Evolutionary conservation across 1,140 invertebrate genomes (phyloP).

Genomic region (Cryptotermes secundus): DNA sequence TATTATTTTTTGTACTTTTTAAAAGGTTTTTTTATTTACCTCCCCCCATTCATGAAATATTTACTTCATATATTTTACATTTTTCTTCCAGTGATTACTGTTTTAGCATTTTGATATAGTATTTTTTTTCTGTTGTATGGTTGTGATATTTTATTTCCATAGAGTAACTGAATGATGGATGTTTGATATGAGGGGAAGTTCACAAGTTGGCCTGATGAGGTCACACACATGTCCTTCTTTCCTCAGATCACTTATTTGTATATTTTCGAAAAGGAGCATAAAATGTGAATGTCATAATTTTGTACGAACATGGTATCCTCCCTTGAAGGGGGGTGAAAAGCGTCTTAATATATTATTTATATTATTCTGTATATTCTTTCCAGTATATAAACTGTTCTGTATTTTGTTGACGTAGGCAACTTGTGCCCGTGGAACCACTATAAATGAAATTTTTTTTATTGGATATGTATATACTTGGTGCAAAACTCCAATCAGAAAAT

Average conservation of each 20-base stretch:
- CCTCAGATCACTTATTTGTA: constrained; percentile 28
- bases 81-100: background rate
- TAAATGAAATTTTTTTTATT: constrained; percentile 31
- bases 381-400: constrained; percentile 37
- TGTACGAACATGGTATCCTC: constrained; percentile 22
- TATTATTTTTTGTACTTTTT: constrained; percentile 19
- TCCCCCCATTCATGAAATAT: background rate
- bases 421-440: constrained; percentile 52
- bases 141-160: constrained; percentile 35
- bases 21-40: background rate
- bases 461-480: constrained; percentile 32
- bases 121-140: constrained; percentile 34
- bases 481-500: constrained; percentile 31
- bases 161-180: constrained; percentile 22
- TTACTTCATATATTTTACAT: constrained; percentile 4
- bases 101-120: constrained; percentile 24
- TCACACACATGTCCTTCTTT: constrained; percentile 31
- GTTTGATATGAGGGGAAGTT: constrained; percentile 22
- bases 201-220: background rate
- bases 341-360: constrained; percentile 36
- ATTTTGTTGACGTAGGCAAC: constrained; percentile 45
- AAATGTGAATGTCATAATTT: constrained; percentile 24
- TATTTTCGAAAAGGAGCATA: constrained; percentile 7
- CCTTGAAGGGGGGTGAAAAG: constrained; percentile 24
- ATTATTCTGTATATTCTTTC: constrained; percentile 37